A percentile compares a stretch with the other conserved stretches of the same genome.
These are phyloP conservation scores for Pseudochromis fuscus DNA, from an alignment of 2,797 vertebrate genomes.

Conservation along the genomic window DNA sequence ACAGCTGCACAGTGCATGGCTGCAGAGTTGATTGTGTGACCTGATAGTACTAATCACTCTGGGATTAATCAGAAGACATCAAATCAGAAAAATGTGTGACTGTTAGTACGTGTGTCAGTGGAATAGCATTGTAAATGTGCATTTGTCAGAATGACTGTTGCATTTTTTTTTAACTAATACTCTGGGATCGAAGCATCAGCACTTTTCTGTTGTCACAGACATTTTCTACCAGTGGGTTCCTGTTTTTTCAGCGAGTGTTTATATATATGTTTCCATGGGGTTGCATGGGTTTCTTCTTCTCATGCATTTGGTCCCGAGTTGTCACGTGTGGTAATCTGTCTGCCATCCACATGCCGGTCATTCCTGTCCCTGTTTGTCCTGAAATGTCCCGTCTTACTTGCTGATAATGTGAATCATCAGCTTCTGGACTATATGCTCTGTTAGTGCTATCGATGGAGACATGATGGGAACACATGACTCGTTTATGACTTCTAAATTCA, in stretches of 20 bases:
- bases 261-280: background rate
- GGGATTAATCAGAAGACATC: background rate
- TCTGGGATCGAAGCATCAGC: constrained; percentile 18
- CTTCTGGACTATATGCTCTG: constrained; percentile 23
- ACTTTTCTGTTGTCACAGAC: background rate
- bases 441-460: constrained; percentile 40
- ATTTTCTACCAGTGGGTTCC: constrained; percentile 22
- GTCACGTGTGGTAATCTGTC: constrained; percentile 53
- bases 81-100: background rate
- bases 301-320: constrained; percentile 18
- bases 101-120: background rate
- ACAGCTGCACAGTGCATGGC: constrained; percentile 6
- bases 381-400: constrained; percentile 36
- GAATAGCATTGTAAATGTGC: background rate
- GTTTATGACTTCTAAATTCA: background rate
- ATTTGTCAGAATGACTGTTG: constrained; percentile 36
- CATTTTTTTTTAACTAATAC: constrained; percentile 22
- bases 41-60: constrained; percentile 12
- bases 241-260: background rate
- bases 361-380: constrained; percentile 61
- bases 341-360: constrained; percentile 52
- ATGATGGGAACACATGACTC: background rate
- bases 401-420: constrained; percentile 42
- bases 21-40: constrained; percentile 7
- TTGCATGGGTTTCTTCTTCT: constrained; percentile 1